Conservation (phyloP, 2,888 invertebrate species). For the Lithophane semibrunnea region DNA sequence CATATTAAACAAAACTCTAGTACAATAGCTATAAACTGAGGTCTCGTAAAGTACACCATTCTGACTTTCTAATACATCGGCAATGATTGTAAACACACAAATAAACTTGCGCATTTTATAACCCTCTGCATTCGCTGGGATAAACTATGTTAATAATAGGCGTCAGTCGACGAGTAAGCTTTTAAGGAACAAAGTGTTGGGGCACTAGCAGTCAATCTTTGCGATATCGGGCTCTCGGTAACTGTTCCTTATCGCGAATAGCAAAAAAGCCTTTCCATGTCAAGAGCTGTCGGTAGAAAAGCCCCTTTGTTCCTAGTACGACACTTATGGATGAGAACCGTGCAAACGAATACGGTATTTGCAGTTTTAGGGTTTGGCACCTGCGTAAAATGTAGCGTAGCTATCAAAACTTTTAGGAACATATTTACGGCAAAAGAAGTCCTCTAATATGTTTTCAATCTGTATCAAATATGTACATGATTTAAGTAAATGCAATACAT, state of each 20-base stretch:
- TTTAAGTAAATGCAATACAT: constrained; percentile 6
- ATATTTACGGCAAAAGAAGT: neutral
- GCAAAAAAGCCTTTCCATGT: constrained; percentile 89
- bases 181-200: constrained; percentile 79
- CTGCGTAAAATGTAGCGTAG: constrained; percentile 33
- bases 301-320: constrained; percentile 83
- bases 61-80: constrained; percentile 41
- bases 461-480: neutral
- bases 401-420: constrained; percentile 32
- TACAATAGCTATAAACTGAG: constrained; percentile 47
- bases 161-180: constrained; percentile 73
- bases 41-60: constrained; percentile 45
- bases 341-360: constrained; percentile 55
- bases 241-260: constrained; percentile 83
- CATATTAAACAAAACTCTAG: constrained; percentile 49
- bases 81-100: constrained; percentile 44
- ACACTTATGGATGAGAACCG: constrained; percentile 66
- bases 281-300: constrained; percentile 85
- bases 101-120: constrained; percentile 58
- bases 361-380: constrained; percentile 55
- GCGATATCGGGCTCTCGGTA: constrained; percentile 74
- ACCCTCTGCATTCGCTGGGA: constrained; percentile 45
- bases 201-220: constrained; percentile 74
- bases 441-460: too few relatives aligned
- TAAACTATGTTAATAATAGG: constrained; percentile 68